Evolutionary conservation across 2,888 invertebrate species (phyloP), one percentile per base, ranked within the genome.

Genomic region (Aricia artaxerxes): DNA sequence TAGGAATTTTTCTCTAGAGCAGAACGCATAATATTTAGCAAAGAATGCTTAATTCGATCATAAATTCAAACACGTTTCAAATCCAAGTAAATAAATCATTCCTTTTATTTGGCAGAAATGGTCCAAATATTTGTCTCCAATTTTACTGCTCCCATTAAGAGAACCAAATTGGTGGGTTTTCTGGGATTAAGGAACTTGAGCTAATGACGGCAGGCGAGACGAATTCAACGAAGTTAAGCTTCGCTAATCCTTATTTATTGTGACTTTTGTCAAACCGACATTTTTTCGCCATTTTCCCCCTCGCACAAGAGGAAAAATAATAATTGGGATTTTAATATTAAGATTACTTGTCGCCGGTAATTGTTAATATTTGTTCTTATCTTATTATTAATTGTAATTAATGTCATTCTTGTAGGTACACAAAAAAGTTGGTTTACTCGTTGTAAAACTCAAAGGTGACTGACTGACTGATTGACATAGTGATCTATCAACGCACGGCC

Each of bases 181-280:
- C 73, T 24, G 40, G 73, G 44, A 73, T 73, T 73, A 73, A 73
- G 73, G n/a, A 73, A 73, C 73, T 73, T 73, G 40, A 44, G 73
- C 73, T 73, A 73, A 73, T 73, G 73, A 73, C 73, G 73, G 40
- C 2, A 73, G 44, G 40, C 73, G 73, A n/a, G 44, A 73, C 73
- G 40, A 73, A 73, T 73, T 73, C 44, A 73, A 44, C 73, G 24
- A 73, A 73, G 73, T 73, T 73, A 73, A 73, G 44, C 44, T 44
- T 44, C 9, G 40, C 73, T 73, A 44, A 73, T 44, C 73, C 73
- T 44, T 73, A 73, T 73, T 73, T 73, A 73, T 73, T 73, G 44
- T 73, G 73, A 73, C 73, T 44, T 44, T 44, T 73, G 40, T 69
- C 69, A 69, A 69, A 73, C 40, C 40, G 73, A 73, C 40, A 73